Percentiles rank a stretch among this genome's conserved stretches.
phyloP scores from a whole-genome alignment of 2,888 invertebrate genomes.

The Scotopteryx bipunctaria region DNA sequence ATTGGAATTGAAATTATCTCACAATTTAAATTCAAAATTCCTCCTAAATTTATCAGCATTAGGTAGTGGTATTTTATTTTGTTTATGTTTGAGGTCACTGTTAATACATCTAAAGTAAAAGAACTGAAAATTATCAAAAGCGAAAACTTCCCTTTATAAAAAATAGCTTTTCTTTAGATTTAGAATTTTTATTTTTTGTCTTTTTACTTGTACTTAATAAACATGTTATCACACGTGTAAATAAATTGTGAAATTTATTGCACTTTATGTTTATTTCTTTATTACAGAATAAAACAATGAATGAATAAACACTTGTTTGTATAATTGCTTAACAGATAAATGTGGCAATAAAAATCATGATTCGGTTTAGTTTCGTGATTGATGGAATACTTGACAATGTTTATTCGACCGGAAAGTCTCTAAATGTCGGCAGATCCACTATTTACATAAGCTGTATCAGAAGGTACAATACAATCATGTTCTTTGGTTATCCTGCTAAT shows the following conservation, averaged over 20 bases:
- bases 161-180: no score
- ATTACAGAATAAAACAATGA: neutral
- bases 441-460: no score
- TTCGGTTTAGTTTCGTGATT: constrained; percentile 10
- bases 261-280: constrained; percentile 35
- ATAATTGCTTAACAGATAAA: constrained; percentile 8
- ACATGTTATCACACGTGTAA: no score
- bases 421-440: no score
- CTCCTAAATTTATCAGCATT: neutral
- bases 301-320: constrained; percentile 5
- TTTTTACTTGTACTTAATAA: no score
- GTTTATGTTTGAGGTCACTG: neutral
- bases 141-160: no score
- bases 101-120: neutral
- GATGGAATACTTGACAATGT: constrained; percentile 1
- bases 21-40: neutral
- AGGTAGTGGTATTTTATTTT: neutral
- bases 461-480: no score
- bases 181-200: no score
- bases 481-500: no score
- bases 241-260: no score
- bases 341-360: constrained; percentile 6
- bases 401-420: no score
- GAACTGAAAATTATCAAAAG: no score
- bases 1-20: constrained; percentile 24